Base-by-base conservation (phyloP, 35 echinoderm and acorn worm genomes). In the Ophiothrix spiculata region DNA sequence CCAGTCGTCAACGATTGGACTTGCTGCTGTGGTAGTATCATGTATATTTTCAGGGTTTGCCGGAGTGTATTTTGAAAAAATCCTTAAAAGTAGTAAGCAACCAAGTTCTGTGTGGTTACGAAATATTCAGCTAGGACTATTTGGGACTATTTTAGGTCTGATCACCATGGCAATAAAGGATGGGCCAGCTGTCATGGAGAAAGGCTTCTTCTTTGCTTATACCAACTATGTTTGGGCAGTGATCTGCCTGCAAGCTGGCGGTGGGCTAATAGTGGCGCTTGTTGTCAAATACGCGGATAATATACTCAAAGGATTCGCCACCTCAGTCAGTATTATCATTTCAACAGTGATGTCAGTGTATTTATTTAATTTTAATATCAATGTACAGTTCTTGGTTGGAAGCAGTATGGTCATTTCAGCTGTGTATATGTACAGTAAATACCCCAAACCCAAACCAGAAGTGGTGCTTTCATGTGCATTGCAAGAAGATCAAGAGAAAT, bases 211-310 rank as follows among this genome's bases (percentile, higher is more conserved):
- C 78, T 93, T 90, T 40, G 95, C 87, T 28, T 97, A 93, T 76
- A 97, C 90, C 28, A 74, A 76, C 56, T 92, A 84, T 56, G 95
- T 97, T 16, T 77, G 84, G 80, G 12, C 76, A 8, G 91, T 97
- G 78, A 88, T 97, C 15, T 39, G 31, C 32, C 54, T 90, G 31
- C 95, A 93, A 56, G 90, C 95, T 10, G 86, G 92, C 33, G 95
- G 95, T 8, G 95, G 95, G 23, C 91, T 93, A 31, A 36, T 93
- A 21, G 91, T 97, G 0, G 95, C 95, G 0, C 82, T 97, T 11
- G 91, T 97, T 1, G 91, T 97, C 39, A 97, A 97, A 74, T 97
- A 93, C 56, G 95, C 95, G 0, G 95, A 97, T 60, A 97, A 97
- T 80, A 97, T 97, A 35, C 84, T 97, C 11, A 97, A 97, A 78